phyloP scores from a whole-genome alignment of 1,140 invertebrate species.

The Neotoxoptera formosana region DNA sequence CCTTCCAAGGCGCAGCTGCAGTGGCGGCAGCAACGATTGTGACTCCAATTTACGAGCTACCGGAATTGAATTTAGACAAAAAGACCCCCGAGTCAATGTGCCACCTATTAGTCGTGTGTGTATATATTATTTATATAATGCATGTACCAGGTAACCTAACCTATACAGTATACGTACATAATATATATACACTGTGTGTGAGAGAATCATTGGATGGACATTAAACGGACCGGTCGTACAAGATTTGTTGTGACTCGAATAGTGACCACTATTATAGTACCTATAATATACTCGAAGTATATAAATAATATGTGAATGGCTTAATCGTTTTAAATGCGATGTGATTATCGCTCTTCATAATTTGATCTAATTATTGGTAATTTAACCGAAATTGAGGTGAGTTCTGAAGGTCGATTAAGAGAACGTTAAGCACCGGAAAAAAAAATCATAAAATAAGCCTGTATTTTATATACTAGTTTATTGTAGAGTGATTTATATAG shows the following conservation, averaged over 20 bases:
- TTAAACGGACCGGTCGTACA: background rate
- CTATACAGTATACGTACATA: background rate
- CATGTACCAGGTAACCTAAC: background rate
- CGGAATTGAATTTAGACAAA: conserved; percentile 13
- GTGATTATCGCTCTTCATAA: background rate
- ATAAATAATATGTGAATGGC: background rate
- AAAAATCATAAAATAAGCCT: background rate
- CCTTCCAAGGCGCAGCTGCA: background rate
- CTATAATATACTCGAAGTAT: background rate
- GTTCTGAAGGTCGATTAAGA: background rate
- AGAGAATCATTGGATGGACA: background rate
- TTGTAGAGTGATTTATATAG: background rate
- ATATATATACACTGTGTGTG: background rate
- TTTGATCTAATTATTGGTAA: background rate
- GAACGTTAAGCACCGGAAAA: background rate
- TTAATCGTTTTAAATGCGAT: background rate
- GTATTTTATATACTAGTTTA: background rate
- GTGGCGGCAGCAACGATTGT: background rate
- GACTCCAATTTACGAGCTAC: conserved; percentile 13
- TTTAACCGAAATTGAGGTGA: background rate
- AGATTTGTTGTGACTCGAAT: background rate
- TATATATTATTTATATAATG: background rate
- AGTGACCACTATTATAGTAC: background rate
- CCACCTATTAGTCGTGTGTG: background rate
- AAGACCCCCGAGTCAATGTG: background rate